Evolutionary conservation across 2,113 vertebrate genomes (phyloP), one percentile per base, ranked within the genome.

Genomic region (Gavialis gangeticus): DNA sequence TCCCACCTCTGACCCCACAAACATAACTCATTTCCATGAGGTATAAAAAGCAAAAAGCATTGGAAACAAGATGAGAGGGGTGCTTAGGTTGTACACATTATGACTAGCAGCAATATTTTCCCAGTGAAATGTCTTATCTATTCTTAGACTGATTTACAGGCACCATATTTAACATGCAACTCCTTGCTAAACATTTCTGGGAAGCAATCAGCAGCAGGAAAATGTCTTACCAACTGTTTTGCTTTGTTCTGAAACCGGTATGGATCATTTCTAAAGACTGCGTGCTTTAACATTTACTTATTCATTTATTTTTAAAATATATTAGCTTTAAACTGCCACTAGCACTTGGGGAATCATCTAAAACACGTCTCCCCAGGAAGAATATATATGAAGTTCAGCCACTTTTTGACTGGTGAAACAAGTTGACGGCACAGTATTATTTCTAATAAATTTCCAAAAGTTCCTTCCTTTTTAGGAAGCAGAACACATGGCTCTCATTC

Each of bases 401-500:
- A 25, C 82, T 94, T 92, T 90, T 71, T 93, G 85, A 97, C 84
- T 93, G 91, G 2, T 3, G 90, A 90, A 93, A 64, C 54, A 75
- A 94, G 76, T 73, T 69, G 85, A 62, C 64, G 85, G 71, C 66
- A 79, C 84, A 93, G 89, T 94, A 80, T 95, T 95, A 96, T 93
- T 97, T 96, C 95, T 92, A 93, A 94, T 93, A 94, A 95, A 69
- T 94, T 46, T 95, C 92, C 90, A 91, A 91, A 94, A 69, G 94
- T 94, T 93, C 88, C 84, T 92, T 97, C 97, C 94, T 96, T 97
- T 95, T 95, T 93, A 94, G 95, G 93, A 97, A 97, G 92, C 95
- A 95, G 79, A 89, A 97, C 95, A 98, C 91, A 97, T n/a, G 13
- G 95, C 94, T 97, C 94, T 82, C 28, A 97, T 97, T 97, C 97